phyloP scores from a whole-genome alignment of 2,888 invertebrate genomes.

The Heteromurus nitidus region DNA sequence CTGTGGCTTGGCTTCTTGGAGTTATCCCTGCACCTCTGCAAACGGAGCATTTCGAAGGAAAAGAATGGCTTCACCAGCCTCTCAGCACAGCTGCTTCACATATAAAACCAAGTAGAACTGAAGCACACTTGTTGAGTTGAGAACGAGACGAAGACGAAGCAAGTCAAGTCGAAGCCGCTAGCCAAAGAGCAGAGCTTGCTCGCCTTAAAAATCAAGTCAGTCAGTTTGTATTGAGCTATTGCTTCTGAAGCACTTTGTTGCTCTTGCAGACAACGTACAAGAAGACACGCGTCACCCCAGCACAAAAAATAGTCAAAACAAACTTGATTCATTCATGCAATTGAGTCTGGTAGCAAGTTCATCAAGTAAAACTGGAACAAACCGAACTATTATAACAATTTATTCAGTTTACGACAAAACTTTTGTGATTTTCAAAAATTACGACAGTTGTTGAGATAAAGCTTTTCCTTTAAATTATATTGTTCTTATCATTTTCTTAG shows the following conservation, averaged over 20 bases:
- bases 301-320: neutral
- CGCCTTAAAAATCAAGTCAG: neutral
- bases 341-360: neutral
- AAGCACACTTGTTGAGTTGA: conserved; percentile 48
- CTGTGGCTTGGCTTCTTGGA: too few species aligned
- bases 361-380: neutral
- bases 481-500: too few species aligned
- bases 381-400: neutral
- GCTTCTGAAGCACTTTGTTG: conserved; percentile 9
- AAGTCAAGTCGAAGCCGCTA: too few species aligned
- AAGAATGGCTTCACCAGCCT: too few species aligned
- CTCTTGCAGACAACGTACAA: conserved; percentile 13
- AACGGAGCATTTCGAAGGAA: too few species aligned
- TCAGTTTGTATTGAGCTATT: neutral
- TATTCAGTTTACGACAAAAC: conserved; percentile 9
- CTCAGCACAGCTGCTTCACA: too few species aligned
- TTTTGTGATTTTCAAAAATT: conserved; percentile 16
- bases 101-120: conserved; percentile 50
- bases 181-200: conserved; percentile 28
- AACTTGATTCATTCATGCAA: conserved; percentile 35
- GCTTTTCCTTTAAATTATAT: too few species aligned
- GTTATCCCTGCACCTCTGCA: too few species aligned
- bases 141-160: conserved; percentile 49
- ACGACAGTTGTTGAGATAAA: too few species aligned
- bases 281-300: conserved; percentile 54